A percentile compares a stretch with the other conserved stretches of the same genome.
Evolutionary conservation across 2,797 vertebrate genomes (phyloP).

Genomic region (Microcaecilia unicolor): DNA sequence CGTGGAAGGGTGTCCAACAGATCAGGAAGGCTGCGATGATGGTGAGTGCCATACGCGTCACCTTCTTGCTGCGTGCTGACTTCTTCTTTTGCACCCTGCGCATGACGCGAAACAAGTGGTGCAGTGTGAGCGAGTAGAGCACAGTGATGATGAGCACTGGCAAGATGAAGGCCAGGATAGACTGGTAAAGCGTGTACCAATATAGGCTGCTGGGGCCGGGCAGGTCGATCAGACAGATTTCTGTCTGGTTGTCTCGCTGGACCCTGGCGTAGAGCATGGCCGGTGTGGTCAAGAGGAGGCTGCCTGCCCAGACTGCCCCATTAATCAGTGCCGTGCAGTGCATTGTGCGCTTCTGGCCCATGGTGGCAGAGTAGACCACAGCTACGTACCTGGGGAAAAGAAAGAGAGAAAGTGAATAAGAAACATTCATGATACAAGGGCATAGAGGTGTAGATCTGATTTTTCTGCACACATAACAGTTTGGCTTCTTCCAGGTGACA

Average conservation of each 20-base stretch:
- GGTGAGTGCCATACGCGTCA: conserved; percentile 15
- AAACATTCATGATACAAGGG: no score
- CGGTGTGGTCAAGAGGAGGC: conserved; percentile 10
- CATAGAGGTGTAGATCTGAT: no score
- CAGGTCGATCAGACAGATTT: conserved; percentile 17
- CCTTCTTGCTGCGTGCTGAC: conserved; percentile 8
- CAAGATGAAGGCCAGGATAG: conserved; percentile 10
- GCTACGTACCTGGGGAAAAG: conserved; percentile 12
- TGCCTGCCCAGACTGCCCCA: conserved; percentile 11
- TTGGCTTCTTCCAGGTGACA: no score
- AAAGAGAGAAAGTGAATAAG: no score
- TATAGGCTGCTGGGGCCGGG: conserved; percentile 10
- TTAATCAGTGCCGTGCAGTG: conserved; percentile 14
- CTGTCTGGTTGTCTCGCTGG: conserved; percentile 11
- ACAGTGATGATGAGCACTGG: conserved; percentile 14
- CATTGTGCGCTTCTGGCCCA: conserved; percentile 11
- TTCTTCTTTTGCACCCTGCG: conserved; percentile 2
- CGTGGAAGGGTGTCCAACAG: conserved; percentile 25
- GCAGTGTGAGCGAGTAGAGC: conserved; percentile 18
- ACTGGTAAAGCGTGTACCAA: conserved; percentile 16
- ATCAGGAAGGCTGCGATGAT: conserved; percentile 15
- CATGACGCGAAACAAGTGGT: conserved; percentile 18
- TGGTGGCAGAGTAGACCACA: conserved; percentile 15
- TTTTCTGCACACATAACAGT: no score
- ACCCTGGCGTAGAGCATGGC: conserved; percentile 13